phyloP scores from a whole-genome alignment of 2,888 invertebrate species.

The Caenorhabditis imperialis region DNA sequence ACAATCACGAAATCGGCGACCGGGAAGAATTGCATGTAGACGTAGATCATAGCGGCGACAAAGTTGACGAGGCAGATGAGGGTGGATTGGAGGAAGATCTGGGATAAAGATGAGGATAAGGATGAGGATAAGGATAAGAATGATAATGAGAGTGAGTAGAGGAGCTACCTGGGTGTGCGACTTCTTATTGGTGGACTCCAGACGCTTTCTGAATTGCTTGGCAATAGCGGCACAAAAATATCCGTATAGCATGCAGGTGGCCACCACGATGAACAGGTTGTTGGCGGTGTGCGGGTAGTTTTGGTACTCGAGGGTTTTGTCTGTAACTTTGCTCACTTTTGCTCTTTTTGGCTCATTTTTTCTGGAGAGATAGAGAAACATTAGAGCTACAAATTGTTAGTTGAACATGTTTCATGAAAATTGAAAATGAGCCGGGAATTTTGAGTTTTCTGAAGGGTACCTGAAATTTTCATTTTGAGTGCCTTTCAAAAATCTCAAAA shows the following conservation, averaged over 20 bases:
- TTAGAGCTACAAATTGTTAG: no score
- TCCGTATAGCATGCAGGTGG: conserved; percentile 59
- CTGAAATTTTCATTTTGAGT: no score
- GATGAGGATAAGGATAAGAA: neutral
- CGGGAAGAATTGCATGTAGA: conserved; percentile 65
- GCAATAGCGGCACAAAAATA: conserved; percentile 50
- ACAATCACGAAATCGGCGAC: conserved; percentile 58
- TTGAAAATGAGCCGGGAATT: no score
- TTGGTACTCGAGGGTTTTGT: conserved; percentile 46
- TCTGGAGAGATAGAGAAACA: no score
- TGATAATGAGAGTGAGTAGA: no score
- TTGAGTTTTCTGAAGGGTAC: no score
- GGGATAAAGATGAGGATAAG: neutral
- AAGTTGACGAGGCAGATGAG: conserved; percentile 59
- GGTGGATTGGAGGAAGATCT: conserved; percentile 61
- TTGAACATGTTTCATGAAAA: no score
- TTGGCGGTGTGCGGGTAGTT: conserved; percentile 62
- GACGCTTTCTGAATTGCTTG: conserved; percentile 39
- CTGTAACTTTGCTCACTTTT: no score
- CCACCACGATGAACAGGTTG: conserved; percentile 59
- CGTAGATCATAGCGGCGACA: conserved; percentile 61
- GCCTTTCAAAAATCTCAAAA: no score
- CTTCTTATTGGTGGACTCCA: conserved; percentile 35
- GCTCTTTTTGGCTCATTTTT: no score
- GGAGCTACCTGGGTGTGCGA: conserved; percentile 54